Percentiles rank a stretch among this genome's conserved stretches.
Conservation (phyloP, 2,888 invertebrate genomes). For the Carterocephalus palaemon region DNA sequence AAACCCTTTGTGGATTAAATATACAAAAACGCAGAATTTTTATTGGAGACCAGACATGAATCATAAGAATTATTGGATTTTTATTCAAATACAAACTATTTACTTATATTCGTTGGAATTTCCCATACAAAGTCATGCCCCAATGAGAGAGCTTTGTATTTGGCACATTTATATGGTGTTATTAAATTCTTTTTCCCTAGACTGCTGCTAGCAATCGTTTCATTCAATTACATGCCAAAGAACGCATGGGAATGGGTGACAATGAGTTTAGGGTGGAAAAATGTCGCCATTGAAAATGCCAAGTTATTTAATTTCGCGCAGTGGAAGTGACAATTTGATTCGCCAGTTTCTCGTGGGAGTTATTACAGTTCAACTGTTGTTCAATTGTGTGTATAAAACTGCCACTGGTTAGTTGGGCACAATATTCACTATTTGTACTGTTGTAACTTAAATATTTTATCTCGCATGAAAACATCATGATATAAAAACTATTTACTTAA, state of each 20-base stretch:
- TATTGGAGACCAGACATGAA: neutral
- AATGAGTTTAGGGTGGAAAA: slow-evolving; percentile 58
- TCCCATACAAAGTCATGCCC: slow-evolving; percentile 8
- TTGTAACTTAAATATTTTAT: too few species aligned
- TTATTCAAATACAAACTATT: slow-evolving; percentile 21
- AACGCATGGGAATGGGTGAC: slow-evolving; percentile 66
- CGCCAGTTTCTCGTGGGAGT: slow-evolving; percentile 33
- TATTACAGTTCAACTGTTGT: too few species aligned
- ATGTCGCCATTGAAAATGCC: slow-evolving; percentile 59
- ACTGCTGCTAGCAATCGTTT: slow-evolving; percentile 68
- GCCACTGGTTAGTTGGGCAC: too few species aligned
- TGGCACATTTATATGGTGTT: slow-evolving; percentile 45
- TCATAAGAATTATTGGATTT: slow-evolving; percentile 5
- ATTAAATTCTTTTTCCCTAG: slow-evolving; percentile 71
- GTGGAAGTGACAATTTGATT: slow-evolving; percentile 27
- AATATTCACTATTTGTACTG: too few species aligned
- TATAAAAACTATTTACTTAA: too few species aligned
- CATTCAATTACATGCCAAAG: slow-evolving; percentile 71
- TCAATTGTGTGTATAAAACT: too few species aligned
- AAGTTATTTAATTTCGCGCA: slow-evolving; percentile 55
- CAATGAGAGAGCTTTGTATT: slow-evolving; percentile 7
- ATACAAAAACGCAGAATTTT: too few species aligned
- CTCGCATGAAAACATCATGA: too few species aligned
- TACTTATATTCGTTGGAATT: slow-evolving; percentile 2
- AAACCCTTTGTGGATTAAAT: too few species aligned